These are phyloP conservation scores for Neoaliturus tenellus DNA, from an alignment of 2,888 invertebrate genomes.

Conservation along the genomic window DNA sequence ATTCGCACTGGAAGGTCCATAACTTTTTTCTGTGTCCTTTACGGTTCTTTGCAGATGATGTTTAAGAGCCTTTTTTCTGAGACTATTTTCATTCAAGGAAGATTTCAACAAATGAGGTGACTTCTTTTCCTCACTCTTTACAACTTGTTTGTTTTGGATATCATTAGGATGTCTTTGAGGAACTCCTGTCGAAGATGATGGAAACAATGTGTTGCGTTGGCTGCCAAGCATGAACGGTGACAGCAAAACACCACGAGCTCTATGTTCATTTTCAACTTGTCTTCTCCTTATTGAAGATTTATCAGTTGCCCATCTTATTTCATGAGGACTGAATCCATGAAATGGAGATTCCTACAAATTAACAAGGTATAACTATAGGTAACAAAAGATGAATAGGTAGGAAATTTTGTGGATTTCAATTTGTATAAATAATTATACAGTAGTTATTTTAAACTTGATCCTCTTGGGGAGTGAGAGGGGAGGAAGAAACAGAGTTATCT, in stretches of 20 bases:
- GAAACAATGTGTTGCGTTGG: not conserved
- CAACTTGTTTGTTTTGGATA: not conserved
- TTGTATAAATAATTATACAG: no score
- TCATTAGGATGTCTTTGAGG: not conserved
- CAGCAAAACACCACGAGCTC: constrained; percentile 56
- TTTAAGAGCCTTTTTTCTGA: not conserved
- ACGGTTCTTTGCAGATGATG: not conserved
- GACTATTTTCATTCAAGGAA: not conserved
- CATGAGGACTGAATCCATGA: constrained; percentile 71
- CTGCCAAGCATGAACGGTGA: constrained; percentile 5
- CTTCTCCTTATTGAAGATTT: constrained; percentile 58
- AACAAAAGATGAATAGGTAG: no score
- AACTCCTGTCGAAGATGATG: constrained; percentile 55
- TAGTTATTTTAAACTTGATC: no score
- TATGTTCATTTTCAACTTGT: constrained; percentile 61
- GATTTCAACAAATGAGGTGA: not conserved
- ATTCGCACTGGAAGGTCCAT: not conserved
- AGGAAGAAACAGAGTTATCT: no score
- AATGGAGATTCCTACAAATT: constrained; percentile 71
- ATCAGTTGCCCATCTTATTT: constrained; percentile 60
- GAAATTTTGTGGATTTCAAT: no score
- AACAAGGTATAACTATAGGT: no score
- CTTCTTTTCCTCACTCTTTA: not conserved
- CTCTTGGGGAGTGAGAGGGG: no score
- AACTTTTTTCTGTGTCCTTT: not conserved